phyloP scores from a whole-genome alignment of 2,113 vertebrate genomes.

The Pagrus major region DNA sequence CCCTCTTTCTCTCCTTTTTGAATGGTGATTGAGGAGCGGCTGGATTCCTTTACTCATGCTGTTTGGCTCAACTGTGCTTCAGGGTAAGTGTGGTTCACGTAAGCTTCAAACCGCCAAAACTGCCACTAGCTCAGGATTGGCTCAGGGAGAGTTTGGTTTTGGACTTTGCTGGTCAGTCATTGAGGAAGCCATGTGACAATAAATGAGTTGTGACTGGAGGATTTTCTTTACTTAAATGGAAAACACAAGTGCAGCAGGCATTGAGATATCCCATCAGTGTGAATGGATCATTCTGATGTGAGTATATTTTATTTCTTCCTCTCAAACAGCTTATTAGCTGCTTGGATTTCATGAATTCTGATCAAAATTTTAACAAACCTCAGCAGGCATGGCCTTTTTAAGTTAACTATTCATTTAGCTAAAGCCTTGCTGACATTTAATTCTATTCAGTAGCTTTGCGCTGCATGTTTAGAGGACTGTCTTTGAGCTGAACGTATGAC shows the following conservation, averaged over 20 bases:
- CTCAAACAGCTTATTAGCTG: background rate
- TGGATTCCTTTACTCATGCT: constrained; percentile 82
- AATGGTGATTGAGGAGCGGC: constrained; percentile 79
- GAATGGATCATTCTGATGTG: constrained; percentile 58
- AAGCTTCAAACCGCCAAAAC: constrained; percentile 79
- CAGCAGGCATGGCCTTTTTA: background rate
- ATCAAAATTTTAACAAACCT: background rate
- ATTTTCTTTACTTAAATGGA: constrained; percentile 14
- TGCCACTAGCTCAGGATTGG: constrained; percentile 59
- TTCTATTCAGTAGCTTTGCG: background rate
- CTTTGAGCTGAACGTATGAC: constrained; percentile 35
- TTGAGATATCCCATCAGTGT: constrained; percentile 17
- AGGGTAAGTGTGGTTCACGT: constrained; percentile 81
- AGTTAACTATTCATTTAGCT: background rate
- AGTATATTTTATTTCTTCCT: constrained; percentile 55
- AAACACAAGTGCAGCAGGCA: background rate
- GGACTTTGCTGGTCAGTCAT: constrained; percentile 58
- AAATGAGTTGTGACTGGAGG: constrained; percentile 29
- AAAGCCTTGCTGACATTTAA: background rate
- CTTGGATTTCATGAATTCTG: background rate
- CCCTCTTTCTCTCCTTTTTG: constrained; percentile 55
- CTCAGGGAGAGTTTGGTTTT: constrained; percentile 65
- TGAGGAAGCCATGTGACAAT: constrained; percentile 49
- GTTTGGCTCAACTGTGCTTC: constrained; percentile 67
- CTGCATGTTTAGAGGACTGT: background rate